Percentiles rank a stretch among this genome's conserved stretches.
Evolutionary conservation across 2,113 vertebrate species (phyloP).

Genomic region (Siphamia tubifer): DNA sequence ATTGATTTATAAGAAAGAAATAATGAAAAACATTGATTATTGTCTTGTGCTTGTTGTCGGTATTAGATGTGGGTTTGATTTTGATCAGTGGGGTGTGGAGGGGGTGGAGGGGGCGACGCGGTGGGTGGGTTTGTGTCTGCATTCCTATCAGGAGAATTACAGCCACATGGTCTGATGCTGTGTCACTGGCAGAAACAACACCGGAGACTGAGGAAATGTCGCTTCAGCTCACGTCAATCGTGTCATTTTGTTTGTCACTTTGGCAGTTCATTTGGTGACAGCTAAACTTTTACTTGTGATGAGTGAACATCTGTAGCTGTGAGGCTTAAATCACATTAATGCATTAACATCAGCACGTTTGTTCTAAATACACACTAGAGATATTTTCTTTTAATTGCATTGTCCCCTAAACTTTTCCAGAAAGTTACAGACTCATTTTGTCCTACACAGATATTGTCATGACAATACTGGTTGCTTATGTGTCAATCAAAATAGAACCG

Average conservation of each 20-base stretch:
- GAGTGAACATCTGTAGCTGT: slow-evolving; percentile 22
- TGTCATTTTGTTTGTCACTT: slow-evolving; percentile 32
- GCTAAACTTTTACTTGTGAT: slow-evolving; percentile 22
- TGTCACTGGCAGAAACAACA: slow-evolving; percentile 32
- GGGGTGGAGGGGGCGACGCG: too few species aligned
- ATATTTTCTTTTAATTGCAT: too few species aligned
- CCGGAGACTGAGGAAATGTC: slow-evolving; percentile 19
- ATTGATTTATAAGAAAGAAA: too few species aligned
- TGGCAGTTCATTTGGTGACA: slow-evolving; percentile 34
- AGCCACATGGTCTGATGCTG: slow-evolving; percentile 25
- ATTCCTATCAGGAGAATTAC: slow-evolving; percentile 42
- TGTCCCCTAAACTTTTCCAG: too few species aligned
- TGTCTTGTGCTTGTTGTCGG: slow-evolving; percentile 4
- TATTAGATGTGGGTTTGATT: slow-evolving; percentile 10
- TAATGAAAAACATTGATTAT: not conserved
- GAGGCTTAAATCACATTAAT: slow-evolving; percentile 19
- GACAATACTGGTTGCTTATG: too few species aligned
- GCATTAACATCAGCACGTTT: not conserved
- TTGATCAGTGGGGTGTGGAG: slow-evolving; percentile 25
- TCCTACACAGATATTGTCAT: too few species aligned
- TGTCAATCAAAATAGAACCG: too few species aligned
- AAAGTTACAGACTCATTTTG: too few species aligned
- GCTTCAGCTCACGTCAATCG: slow-evolving; percentile 34
- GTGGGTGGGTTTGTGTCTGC: not conserved
- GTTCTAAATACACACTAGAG: not conserved